Percentiles rank a stretch among this genome's conserved stretches.
These are phyloP conservation scores for Cryptus viduatorius DNA, from an alignment of 2,888 invertebrate genomes.

Conservation along the genomic window DNA sequence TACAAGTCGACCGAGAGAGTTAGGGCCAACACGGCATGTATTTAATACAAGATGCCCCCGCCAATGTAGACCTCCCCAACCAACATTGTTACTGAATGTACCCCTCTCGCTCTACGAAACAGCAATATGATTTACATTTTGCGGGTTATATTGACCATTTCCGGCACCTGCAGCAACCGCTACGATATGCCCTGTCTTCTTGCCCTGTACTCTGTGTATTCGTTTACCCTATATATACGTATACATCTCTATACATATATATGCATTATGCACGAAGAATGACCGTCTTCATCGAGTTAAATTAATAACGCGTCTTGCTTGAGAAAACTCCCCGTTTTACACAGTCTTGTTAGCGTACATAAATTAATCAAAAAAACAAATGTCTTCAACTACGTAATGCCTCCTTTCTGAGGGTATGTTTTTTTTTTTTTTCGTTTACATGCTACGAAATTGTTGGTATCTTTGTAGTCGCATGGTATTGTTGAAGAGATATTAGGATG, in stretches of 20 bases:
- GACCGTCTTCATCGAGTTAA: constrained; percentile 79
- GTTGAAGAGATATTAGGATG: constrained; percentile 7
- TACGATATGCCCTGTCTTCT: constrained; percentile 67
- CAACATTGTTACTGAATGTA: constrained; percentile 37
- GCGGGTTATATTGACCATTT: constrained; percentile 84
- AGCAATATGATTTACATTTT: constrained; percentile 85
- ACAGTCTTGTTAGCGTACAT: constrained; percentile 10
- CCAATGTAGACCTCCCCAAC: constrained; percentile 54
- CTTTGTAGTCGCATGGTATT: background rate
- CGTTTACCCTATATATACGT: constrained; percentile 12
- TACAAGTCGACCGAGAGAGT: constrained; percentile 56
- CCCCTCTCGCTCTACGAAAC: constrained; percentile 68
- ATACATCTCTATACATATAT: background rate
- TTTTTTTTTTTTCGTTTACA: background rate
- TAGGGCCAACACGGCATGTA: constrained; percentile 37
- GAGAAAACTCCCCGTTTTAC: constrained; percentile 27
- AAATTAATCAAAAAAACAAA: constrained; percentile 9
- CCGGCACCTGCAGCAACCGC: constrained; percentile 83
- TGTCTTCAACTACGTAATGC: background rate
- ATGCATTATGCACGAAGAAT: constrained; percentile 74
- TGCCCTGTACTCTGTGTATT: constrained; percentile 24
- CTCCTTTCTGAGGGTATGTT: background rate
- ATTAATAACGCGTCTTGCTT: constrained; percentile 77
- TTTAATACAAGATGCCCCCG: constrained; percentile 66
- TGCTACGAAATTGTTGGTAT: background rate